Evolutionary conservation across 2,113 vertebrate genomes (phyloP), one percentile per base, ranked within the genome.

Genomic region (Gambusia holbrooki): DNA sequence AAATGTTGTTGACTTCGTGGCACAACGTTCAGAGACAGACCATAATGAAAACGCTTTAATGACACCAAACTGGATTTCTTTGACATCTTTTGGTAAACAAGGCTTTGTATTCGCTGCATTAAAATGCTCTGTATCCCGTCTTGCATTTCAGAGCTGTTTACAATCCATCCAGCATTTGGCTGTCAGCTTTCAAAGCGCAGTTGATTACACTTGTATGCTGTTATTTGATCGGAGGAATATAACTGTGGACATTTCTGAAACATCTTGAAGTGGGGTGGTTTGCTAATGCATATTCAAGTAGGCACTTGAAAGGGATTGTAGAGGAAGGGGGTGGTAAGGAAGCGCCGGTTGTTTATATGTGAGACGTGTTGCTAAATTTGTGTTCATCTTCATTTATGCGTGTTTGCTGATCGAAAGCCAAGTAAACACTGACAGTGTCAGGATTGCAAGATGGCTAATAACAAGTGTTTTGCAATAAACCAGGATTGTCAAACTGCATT

Each of bases 211-310:
- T 70, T 84, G 70, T n/a, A 81, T 83, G 77, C 63, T 8, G 73
- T 74, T 76, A 74, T 84, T 85, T 77, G 70, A 69, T 40, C 2
- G 9, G 61, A 77, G 71, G 67, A 75, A 2, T 76, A 22, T 4
- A 25, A 37, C 77, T 71, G 67, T 51, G n/a, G 15, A 54, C 62
- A 65, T 87, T 86, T 90, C 73, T 72, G 40, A 48, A 82, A 66
- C 35, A 80, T 72, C 69, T 73, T 76, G 12, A 76, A 82, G 82
- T 73, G 73, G 71, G 51, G 74, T 77, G 65, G 72, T 68, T 78
- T 63, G 33, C 77, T 82, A 5, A 89, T 89, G 74, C 89, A 87
- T 86, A 90, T 89, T 83, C 81, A 88, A 74, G 77, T 1, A 48
- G 66, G 60, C 48, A 87, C 86, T 82, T 90, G 69, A 90, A 87